phyloP scores from a whole-genome alignment of 2,888 invertebrate species.

The Leptura quadrifasciata region DNA sequence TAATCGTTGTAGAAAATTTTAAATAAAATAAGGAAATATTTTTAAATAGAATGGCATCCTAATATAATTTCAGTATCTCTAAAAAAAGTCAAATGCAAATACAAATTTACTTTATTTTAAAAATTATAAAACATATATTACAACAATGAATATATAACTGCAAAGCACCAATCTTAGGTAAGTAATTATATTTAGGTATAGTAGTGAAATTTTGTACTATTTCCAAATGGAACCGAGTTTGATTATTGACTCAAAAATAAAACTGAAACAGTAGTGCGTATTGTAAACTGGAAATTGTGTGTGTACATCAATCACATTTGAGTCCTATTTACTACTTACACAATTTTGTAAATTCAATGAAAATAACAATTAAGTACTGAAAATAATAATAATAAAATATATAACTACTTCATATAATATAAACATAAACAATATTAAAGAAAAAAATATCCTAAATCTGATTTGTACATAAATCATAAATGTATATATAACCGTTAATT shows the following conservation, averaged over 20 bases:
- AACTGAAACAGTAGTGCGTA: background rate
- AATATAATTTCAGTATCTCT: too few relatives aligned
- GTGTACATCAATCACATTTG: background rate
- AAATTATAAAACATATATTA: constrained; percentile 1
- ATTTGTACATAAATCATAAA: background rate
- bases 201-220: background rate
- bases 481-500: background rate
- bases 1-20: too few relatives aligned
- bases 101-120: constrained; percentile 4
- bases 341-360: background rate
- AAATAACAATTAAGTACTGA: background rate
- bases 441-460: background rate
- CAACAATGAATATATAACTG: background rate
- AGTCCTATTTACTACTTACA: background rate
- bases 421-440: background rate
- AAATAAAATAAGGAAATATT: too few relatives aligned
- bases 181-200: background rate
- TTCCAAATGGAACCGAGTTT: background rate
- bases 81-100: background rate
- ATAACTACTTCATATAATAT: background rate
- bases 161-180: background rate
- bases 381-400: background rate
- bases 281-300: background rate
- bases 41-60: too few relatives aligned
- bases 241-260: background rate